Evolutionary conservation across 2,797 vertebrate species (phyloP).

Genomic region (Smutsia gigantea): DNA sequence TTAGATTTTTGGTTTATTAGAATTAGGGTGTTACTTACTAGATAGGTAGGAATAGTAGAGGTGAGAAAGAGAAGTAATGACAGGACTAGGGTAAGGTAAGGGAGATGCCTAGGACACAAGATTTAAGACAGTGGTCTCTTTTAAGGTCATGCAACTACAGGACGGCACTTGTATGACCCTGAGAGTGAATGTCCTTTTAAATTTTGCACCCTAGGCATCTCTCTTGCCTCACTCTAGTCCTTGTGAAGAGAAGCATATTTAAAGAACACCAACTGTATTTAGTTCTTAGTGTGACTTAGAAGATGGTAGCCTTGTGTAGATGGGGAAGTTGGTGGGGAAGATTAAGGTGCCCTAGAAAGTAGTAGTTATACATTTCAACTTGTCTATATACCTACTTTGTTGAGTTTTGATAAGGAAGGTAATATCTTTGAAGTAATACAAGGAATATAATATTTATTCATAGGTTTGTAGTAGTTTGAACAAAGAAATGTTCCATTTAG

Average conservation of each 20-base stretch:
- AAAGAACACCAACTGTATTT: not conserved
- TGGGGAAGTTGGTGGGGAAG: not conserved
- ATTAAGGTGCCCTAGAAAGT: not conserved
- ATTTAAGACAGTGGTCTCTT: not conserved
- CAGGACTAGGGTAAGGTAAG: not conserved
- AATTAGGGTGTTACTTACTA: not conserved
- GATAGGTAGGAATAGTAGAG: not conserved
- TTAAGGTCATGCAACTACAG: not conserved
- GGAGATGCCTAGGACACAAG: not conserved
- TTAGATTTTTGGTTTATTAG: not conserved
- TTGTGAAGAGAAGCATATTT: not conserved
- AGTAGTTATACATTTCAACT: not conserved
- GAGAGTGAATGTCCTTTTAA: not conserved
- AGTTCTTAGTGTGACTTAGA: not conserved
- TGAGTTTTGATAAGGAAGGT: not conserved
- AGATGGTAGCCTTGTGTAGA: not conserved
- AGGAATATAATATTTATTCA: not conserved
- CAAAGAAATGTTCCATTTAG: slow-evolving; percentile 2
- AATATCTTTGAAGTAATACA: slow-evolving; percentile 7
- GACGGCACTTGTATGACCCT: not conserved
- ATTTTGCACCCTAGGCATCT: not conserved
- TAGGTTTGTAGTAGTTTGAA: not conserved
- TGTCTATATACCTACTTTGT: not conserved
- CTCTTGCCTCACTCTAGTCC: not conserved
- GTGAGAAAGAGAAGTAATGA: not conserved